Conservation (phyloP, 2,888 invertebrate species). For the Congeria kusceri region DNA sequence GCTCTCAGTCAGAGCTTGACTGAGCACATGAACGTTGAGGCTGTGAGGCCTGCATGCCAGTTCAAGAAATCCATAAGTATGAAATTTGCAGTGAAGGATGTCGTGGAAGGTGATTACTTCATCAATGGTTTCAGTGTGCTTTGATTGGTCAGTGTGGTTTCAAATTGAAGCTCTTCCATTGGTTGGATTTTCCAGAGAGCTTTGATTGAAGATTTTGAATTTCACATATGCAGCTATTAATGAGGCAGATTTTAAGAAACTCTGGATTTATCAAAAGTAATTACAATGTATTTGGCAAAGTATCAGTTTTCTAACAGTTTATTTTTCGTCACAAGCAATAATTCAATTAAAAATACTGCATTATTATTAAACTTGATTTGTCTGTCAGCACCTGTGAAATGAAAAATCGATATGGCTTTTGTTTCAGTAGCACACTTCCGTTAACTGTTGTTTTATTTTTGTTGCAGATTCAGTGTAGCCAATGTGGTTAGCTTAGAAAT, state of each 20-base stretch:
- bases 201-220: no score
- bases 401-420: no score
- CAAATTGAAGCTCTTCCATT: background rate
- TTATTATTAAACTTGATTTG: no score
- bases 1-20: conserved; percentile 66
- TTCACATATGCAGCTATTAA: no score
- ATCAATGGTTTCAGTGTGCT: conserved; percentile 26
- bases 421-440: background rate
- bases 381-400: no score
- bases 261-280: no score
- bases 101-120: conserved; percentile 78
- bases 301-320: no score
- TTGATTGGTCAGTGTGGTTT: conserved; percentile 33
- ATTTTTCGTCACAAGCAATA: no score
- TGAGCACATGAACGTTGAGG: conserved; percentile 64
- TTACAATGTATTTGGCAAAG: no score
- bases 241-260: no score
- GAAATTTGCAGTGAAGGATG: conserved; percentile 81
- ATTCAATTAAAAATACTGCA: no score
- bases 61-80: conserved; percentile 84
- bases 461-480: background rate
- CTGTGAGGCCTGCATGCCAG: conserved; percentile 72
- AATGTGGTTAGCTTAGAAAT: no score
- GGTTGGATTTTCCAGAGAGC: background rate
- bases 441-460: background rate